A percentile compares a stretch with the other conserved stretches of the same genome.
Evolutionary conservation across 2,888 invertebrate genomes (phyloP).

Genomic region (Mactromeris polynyma): DNA sequence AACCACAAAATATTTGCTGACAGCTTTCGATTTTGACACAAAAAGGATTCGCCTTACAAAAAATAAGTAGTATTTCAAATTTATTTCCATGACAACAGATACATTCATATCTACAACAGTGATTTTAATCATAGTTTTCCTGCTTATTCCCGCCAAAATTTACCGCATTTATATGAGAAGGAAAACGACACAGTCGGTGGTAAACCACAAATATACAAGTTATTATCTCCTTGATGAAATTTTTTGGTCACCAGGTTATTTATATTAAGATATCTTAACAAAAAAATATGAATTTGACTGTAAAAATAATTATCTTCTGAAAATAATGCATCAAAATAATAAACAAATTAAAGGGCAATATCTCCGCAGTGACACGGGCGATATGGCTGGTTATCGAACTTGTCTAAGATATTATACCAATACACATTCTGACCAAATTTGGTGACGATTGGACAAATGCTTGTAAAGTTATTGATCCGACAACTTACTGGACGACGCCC

Average conservation of each 20-base stretch:
- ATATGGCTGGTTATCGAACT: too few relatives aligned
- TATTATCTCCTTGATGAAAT: conserved; percentile 11
- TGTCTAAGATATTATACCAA: too few relatives aligned
- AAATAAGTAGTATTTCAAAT: neutral
- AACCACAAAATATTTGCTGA: conserved; percentile 24
- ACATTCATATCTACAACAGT: conserved; percentile 43
- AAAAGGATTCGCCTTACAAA: neutral
- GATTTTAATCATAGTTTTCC: conserved; percentile 28
- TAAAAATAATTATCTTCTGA: too few relatives aligned
- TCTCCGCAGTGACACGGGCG: too few relatives aligned
- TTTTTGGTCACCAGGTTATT: neutral
- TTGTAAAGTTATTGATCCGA: too few relatives aligned
- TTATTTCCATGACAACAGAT: conserved; percentile 33
- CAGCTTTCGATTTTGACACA: conserved; percentile 31
- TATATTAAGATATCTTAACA: neutral
- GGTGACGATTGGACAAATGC: too few relatives aligned
- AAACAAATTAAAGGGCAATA: too few relatives aligned
- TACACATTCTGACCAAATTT: too few relatives aligned
- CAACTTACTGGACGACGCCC: too few relatives aligned
- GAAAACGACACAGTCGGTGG: neutral
- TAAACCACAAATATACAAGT: conserved; percentile 12
- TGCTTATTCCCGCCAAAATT: conserved; percentile 1
- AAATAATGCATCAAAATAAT: too few relatives aligned
- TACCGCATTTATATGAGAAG: neutral
- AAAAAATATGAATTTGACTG: neutral